Evolutionary conservation across 2,797 vertebrate species (phyloP), one percentile per base, ranked within the genome.

Genomic region (Micropoecilia bifurca): DNA sequence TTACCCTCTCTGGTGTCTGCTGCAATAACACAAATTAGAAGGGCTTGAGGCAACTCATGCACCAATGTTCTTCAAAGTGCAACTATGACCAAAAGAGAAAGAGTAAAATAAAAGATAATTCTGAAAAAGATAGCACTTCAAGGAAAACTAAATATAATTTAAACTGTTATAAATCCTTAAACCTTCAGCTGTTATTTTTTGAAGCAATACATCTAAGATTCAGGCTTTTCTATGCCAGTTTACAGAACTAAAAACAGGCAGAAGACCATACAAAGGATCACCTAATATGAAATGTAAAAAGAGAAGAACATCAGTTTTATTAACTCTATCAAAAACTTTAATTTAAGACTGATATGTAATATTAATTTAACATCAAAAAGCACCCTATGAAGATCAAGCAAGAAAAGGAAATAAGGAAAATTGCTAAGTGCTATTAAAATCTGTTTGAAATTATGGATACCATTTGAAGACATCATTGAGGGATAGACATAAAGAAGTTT

Each of bases 11-110:
- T 76, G 39, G 86, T 85, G 89, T 88, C 76, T 85, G 59, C 45
- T 77, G 80, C 84, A 87, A 88, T 86, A 80, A 81, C 81, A 76
- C 83, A 91, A 90, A 93, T 91, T 85, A 90, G 88, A 91, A 82
- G 75, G 71, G 55, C 66, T 82, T 63, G 41, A 77, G 74, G 82
- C 82, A 81, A 53, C 73, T 78, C 14, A 59, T 85, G 79, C 57
- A 14, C 16, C 41, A 83, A 43, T 79, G 75, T 80, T 57, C 77
- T 78, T 86, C 75, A 86, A 84, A 80, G 76, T 84, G 41, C 55
- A 85, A 83, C 46, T 71, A 74, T 74, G 72, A 71, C 74, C 69
- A 36, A 63, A 74, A 73, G 74, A 28, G 39, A 50, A 66, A 75
- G 66, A 53, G 41, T 50, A 73, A 74, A 68, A 47, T 76, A 41